Evolutionary conservation across 2,888 invertebrate genomes (phyloP).

Genomic region (Drosophila antonietae): DNA sequence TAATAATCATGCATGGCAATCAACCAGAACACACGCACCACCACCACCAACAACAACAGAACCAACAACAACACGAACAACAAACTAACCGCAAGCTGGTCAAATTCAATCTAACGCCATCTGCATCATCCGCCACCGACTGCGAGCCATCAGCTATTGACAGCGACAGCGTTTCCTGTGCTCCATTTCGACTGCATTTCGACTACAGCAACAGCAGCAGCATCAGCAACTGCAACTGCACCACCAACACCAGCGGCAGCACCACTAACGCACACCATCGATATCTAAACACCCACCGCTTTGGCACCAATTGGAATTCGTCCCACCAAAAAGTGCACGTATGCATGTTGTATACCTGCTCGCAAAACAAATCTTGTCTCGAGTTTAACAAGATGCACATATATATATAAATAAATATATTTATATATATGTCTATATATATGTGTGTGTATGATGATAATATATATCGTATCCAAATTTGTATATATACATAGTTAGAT

Average conservation of each 20-base stretch:
- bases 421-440: background rate
- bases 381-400: background rate
- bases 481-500: too few species aligned
- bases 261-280: conserved; percentile 54
- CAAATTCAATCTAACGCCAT: conserved; percentile 43
- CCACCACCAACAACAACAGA: conserved; percentile 30
- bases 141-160: conserved; percentile 10
- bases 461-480: too few species aligned
- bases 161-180: conserved; percentile 38
- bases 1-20: conserved; percentile 78
- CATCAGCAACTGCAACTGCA: conserved; percentile 22
- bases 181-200: conserved; percentile 31
- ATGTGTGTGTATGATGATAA: too few species aligned
- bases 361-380: conserved; percentile 7
- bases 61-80: conserved; percentile 18
- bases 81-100: conserved; percentile 42
- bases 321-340: conserved; percentile 83
- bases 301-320: conserved; percentile 79
- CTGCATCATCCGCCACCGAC: conserved; percentile 30
- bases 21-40: conserved; percentile 42
- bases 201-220: conserved; percentile 24
- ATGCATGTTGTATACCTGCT: conserved; percentile 80
- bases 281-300: conserved; percentile 58
- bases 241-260: conserved; percentile 24
- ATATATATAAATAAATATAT: background rate